A percentile compares a stretch with the other conserved stretches of the same genome.
These are phyloP conservation scores for Oxygymnocypris stewartii DNA, from an alignment of 2,113 vertebrate genomes.

Conservation along the genomic window DNA sequence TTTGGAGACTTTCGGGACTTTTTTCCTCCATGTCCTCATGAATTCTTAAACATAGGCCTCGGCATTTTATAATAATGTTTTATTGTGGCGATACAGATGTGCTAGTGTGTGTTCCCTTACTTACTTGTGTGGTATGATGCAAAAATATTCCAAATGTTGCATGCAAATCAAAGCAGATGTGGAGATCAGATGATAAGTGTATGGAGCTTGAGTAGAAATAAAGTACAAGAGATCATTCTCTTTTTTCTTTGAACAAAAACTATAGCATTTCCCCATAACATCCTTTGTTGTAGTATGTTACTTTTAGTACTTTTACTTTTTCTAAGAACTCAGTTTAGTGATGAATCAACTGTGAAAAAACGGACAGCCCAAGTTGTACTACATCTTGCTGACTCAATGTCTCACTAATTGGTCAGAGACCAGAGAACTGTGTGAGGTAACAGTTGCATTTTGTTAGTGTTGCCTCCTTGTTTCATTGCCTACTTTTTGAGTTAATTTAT, in stretches of 20 bases:
- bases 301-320: too few species aligned
- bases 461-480: neutral
- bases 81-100: conserved; percentile 27
- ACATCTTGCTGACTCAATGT: conserved; percentile 15
- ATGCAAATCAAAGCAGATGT: conserved; percentile 21
- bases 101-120: conserved; percentile 6
- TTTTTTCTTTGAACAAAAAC: neutral
- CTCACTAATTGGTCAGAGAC: conserved; percentile 6
- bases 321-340: neutral
- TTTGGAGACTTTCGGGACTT: conserved; percentile 8
- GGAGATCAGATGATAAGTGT: neutral
- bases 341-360: conserved; percentile 9
- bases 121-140: neutral
- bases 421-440: neutral
- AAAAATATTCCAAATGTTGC: neutral
- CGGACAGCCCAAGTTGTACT: conserved; percentile 7
- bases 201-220: neutral
- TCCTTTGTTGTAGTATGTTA: neutral
- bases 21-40: conserved; percentile 6
- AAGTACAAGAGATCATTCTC: neutral
- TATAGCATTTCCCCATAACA: neutral
- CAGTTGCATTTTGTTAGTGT: neutral
- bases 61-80: conserved; percentile 11
- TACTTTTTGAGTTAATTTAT: neutral
- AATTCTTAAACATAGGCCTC: conserved; percentile 46